Conservation (phyloP, 2,113 vertebrate genomes). For the Xiphorhynchus elegans region DNA sequence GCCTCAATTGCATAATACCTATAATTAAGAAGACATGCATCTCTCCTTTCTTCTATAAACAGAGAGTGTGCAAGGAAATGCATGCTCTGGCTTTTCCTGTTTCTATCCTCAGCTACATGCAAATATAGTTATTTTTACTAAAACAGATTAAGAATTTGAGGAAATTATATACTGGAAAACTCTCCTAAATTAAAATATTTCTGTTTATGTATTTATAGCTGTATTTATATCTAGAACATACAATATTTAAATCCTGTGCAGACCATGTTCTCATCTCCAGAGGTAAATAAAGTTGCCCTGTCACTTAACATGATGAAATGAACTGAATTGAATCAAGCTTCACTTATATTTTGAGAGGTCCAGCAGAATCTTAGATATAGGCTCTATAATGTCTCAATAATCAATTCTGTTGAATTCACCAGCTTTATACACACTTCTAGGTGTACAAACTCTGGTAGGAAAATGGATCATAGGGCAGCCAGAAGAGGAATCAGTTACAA, state of each 20-base stretch:
- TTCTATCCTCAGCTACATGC: background rate
- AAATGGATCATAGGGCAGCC: background rate
- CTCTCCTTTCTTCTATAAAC: conserved; percentile 2
- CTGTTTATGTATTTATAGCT: background rate
- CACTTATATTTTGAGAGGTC: background rate
- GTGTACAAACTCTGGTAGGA: background rate
- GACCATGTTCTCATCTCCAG: background rate
- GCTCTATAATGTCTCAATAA: background rate
- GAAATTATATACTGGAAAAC: background rate
- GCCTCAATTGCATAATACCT: background rate
- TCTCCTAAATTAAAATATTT: background rate
- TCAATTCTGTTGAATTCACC: background rate
- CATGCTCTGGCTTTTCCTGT: background rate
- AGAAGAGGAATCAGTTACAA: background rate
- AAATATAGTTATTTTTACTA: background rate
- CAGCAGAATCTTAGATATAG: background rate
- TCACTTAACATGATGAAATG: background rate
- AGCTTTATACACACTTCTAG: background rate
- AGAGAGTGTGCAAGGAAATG: background rate
- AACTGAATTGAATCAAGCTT: background rate
- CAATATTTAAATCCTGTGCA: background rate
- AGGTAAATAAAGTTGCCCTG: background rate
- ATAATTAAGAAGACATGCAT: background rate
- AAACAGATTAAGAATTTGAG: background rate
- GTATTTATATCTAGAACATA: background rate